Percentiles rank a stretch among this genome's conserved stretches.
phyloP scores from a whole-genome alignment of 2,113 vertebrate species.

The Opisthocomus hoazin region DNA sequence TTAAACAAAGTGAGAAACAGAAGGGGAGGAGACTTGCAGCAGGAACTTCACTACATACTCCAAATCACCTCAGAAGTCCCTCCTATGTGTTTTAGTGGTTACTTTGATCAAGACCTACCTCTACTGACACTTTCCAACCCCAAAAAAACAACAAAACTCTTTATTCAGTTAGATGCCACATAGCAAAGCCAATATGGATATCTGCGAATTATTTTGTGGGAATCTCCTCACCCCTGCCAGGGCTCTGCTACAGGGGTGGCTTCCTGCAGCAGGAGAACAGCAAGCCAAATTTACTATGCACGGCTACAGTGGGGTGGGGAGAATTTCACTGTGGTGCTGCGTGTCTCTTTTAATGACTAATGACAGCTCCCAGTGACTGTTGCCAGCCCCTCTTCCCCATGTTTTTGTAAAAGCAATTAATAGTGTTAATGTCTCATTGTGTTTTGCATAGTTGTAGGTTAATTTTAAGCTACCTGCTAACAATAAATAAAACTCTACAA shows the following conservation, averaged over 20 bases:
- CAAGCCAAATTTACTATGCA: background rate
- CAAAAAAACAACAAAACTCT: background rate
- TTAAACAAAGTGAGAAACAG: background rate
- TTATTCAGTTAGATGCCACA: fast-evolving
- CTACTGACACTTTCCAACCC: background rate
- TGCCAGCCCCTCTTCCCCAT: background rate
- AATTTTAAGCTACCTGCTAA: background rate
- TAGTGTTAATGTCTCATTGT: background rate
- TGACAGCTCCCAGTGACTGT: background rate
- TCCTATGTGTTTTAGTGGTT: no score
- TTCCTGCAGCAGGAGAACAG: background rate
- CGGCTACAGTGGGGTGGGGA: background rate
- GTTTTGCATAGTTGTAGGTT: background rate
- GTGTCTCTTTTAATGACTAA: background rate
- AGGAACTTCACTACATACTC: background rate
- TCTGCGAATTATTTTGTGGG: background rate
- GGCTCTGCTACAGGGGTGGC: background rate
- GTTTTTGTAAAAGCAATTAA: background rate
- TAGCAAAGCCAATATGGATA: background rate
- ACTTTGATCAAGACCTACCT: background rate
- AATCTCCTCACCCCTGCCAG: background rate
- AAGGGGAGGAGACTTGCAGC: background rate
- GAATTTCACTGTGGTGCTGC: background rate
- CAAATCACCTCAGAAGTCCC: background rate
- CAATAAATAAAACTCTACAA: background rate